Percentiles rank a stretch among this genome's conserved stretches.
These are phyloP conservation scores for Phorcus lineatus DNA, from an alignment of 2,888 invertebrate species.

Conservation along the genomic window DNA sequence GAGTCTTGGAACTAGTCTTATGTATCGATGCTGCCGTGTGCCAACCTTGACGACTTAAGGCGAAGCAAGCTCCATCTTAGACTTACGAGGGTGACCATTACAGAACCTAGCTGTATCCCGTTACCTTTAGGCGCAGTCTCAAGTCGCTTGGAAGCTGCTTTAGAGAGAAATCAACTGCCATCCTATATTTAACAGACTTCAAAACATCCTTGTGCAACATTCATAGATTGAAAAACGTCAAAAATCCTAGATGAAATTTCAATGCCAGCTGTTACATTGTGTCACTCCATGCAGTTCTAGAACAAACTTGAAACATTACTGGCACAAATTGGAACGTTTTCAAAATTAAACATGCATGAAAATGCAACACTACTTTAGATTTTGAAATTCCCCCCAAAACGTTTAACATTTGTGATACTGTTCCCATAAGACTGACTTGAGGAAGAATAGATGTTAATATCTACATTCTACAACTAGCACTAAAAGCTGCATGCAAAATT, in stretches of 20 bases:
- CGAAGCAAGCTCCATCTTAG: background rate
- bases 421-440: too few relatives aligned
- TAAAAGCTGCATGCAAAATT: constrained; percentile 24
- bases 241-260: too few relatives aligned
- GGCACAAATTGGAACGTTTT: too few relatives aligned
- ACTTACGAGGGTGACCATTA: background rate
- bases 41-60: background rate
- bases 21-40: background rate
- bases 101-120: background rate
- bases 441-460: background rate
- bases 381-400: too few relatives aligned
- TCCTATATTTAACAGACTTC: background rate
- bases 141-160: constrained; percentile 3
- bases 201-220: too few relatives aligned
- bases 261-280: too few relatives aligned
- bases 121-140: background rate
- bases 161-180: background rate
- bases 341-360: too few relatives aligned
- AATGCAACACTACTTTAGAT: too few relatives aligned
- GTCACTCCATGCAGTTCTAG: too few relatives aligned
- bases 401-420: too few relatives aligned
- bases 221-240: too few relatives aligned
- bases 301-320: too few relatives aligned
- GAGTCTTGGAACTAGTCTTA: background rate
- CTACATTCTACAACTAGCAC: constrained; percentile 12